Evolutionary conservation across 2,797 vertebrate species (phyloP).

Genomic region (Triplophysa yarkandensis): DNA sequence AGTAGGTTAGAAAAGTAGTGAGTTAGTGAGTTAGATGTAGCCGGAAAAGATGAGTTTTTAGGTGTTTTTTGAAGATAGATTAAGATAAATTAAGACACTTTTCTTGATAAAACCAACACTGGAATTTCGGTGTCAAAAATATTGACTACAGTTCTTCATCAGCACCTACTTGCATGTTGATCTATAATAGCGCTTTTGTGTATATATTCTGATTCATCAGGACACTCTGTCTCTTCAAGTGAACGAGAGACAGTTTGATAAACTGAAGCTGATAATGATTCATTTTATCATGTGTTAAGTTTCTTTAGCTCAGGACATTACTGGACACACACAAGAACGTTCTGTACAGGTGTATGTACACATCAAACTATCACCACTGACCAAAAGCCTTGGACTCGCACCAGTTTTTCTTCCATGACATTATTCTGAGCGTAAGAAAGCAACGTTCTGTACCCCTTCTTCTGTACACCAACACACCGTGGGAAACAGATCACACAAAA

Average conservation of each 20-base stretch:
- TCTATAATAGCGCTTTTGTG: not conserved
- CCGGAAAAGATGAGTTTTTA: too few relatives aligned
- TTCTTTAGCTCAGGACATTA: conserved; percentile 6
- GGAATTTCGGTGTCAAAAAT: too few relatives aligned
- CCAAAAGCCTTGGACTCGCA: conserved; percentile 15
- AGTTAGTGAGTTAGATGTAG: too few relatives aligned
- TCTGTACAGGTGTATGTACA: conserved; percentile 29
- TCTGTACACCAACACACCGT: not conserved
- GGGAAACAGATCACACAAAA: not conserved
- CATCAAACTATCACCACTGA: not conserved
- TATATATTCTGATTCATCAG: not conserved
- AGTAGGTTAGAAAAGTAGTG: too few relatives aligned
- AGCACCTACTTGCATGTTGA: not conserved
- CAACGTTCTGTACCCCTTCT: not conserved
- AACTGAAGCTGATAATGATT: not conserved
- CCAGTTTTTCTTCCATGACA: conserved; percentile 9
- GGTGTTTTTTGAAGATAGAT: too few relatives aligned
- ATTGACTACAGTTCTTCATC: not conserved
- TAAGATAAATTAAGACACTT: too few relatives aligned
- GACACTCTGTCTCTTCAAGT: not conserved
- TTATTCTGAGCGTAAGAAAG: conserved; percentile 2
- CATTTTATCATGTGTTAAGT: not conserved
- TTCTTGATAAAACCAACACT: too few relatives aligned
- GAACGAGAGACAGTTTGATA: not conserved
- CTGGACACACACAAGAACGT: conserved; percentile 7